A percentile compares a stretch with the other conserved stretches of the same genome.
Conservation (phyloP, 2,113 vertebrate genomes). For the Narcine bancroftii region DNA sequence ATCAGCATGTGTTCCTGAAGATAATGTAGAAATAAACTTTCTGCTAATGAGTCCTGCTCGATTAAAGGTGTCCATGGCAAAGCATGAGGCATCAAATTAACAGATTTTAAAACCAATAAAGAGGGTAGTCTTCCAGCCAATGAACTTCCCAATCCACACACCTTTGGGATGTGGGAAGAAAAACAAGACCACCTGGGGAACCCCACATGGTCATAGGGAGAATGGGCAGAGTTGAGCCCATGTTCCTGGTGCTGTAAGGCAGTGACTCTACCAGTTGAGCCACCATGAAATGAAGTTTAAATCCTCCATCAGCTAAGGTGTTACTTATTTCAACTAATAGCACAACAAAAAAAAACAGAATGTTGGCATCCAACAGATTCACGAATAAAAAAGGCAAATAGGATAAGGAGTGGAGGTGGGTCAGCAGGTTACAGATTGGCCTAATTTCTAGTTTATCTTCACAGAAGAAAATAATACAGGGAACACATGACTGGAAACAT, state of each 20-base stretch:
- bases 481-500: background rate
- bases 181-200: too few relatives aligned
- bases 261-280: too few relatives aligned
- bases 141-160: too few relatives aligned
- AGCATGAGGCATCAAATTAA: background rate
- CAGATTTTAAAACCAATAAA: background rate
- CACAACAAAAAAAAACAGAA: background rate
- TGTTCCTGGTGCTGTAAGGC: too few relatives aligned
- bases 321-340: background rate
- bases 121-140: background rate
- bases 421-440: background rate
- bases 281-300: conserved; percentile 16
- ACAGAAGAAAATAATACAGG: background rate
- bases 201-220: too few relatives aligned
- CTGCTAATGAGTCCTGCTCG: background rate
- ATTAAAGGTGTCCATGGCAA: background rate
- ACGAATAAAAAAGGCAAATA: background rate
- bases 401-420: too few relatives aligned
- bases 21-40: background rate
- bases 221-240: too few relatives aligned
- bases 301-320: background rate
- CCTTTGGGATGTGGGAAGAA: too few relatives aligned
- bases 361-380: background rate
- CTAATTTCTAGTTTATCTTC: background rate
- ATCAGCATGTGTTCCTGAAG: background rate